Conservation (phyloP, 2,797 vertebrate genomes). For the Pangasius djambal region DNA sequence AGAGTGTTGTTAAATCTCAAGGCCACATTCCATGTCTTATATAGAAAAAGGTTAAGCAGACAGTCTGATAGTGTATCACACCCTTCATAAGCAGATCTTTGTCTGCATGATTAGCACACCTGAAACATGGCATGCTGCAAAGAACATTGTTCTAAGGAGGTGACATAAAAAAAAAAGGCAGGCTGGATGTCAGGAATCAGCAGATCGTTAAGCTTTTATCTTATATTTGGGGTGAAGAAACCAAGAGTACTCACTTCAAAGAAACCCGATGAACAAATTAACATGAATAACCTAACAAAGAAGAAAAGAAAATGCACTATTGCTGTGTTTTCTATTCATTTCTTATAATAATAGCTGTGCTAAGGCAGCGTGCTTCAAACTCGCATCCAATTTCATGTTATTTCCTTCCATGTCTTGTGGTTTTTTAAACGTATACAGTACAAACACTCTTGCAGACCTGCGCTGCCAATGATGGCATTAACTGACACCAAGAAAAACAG, state of each 20-base stretch:
- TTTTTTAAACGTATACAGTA: conserved; percentile 17
- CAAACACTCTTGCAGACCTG: conserved; percentile 20
- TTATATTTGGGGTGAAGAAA: not conserved
- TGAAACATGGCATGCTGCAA: not conserved
- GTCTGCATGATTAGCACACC: not conserved
- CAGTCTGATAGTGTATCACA: not conserved
- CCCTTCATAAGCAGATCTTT: not conserved
- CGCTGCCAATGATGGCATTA: conserved; percentile 18
- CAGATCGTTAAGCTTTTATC: not conserved
- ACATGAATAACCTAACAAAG: not conserved
- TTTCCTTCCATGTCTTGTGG: conserved; percentile 4
- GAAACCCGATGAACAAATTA: not conserved
- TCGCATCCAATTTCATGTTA: conserved; percentile 12
- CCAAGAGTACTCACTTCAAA: not conserved
- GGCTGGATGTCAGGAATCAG: not conserved
- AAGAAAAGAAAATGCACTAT: not conserved
- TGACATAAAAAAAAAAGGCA: not conserved
- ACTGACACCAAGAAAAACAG: conserved; percentile 48
- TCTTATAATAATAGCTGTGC: not conserved
- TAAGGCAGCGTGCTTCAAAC: not conserved
- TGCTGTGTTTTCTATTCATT: not conserved
- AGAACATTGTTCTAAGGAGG: not conserved
- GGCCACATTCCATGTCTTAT: conserved; percentile 17
- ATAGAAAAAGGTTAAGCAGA: conserved; percentile 10
- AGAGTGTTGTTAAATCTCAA: conserved; percentile 49